phyloP scores from a whole-genome alignment of 2,113 vertebrate genomes.

The Lophochroa leadbeateri region DNA sequence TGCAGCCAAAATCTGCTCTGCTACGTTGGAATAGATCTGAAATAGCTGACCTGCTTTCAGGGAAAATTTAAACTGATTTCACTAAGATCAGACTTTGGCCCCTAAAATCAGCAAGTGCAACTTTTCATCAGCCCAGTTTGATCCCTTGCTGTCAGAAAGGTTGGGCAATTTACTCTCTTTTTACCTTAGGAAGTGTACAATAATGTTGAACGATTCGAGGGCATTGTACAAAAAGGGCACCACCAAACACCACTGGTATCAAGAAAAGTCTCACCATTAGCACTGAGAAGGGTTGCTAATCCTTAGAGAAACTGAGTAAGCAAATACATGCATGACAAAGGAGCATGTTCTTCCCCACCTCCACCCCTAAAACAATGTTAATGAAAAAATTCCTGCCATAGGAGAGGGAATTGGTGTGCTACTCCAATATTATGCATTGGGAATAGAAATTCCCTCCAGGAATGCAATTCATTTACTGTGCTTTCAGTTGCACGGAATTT shows the following conservation, averaged over 20 bases:
- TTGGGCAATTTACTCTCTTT: background rate
- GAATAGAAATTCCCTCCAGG: constrained; percentile 13
- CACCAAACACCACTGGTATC: background rate
- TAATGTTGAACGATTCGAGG: background rate
- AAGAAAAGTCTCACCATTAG: background rate
- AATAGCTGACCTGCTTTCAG: background rate
- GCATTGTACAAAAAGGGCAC: background rate
- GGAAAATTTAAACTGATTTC: background rate
- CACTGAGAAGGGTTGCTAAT: background rate
- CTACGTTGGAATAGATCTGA: background rate
- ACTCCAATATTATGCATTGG: background rate
- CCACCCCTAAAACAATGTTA: background rate
- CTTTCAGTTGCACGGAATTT: background rate
- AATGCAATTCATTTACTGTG: background rate
- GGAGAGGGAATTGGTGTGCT: background rate
- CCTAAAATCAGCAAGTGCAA: background rate
- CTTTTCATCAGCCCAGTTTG: background rate
- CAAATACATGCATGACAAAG: background rate
- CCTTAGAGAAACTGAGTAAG: background rate
- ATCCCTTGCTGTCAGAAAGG: background rate
- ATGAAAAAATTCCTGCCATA: background rate
- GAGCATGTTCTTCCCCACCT: background rate
- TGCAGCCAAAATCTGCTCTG: background rate
- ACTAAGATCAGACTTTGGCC: background rate
- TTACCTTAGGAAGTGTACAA: background rate